Percentiles rank a stretch among this genome's conserved stretches.
Evolutionary conservation across 2,888 invertebrate species (phyloP).

Genomic region (Tipula vernalis): DNA sequence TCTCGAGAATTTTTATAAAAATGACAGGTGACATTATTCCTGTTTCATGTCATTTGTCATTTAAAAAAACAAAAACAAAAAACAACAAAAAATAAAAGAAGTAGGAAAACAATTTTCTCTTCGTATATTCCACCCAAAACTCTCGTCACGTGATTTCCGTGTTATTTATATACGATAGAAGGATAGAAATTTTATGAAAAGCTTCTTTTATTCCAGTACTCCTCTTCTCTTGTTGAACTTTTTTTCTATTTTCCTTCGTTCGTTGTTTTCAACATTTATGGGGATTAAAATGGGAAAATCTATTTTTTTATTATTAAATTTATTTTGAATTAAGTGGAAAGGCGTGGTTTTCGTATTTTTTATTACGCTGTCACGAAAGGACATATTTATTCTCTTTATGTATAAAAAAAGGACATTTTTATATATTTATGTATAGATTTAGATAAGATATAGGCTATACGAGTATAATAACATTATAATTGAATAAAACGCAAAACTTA

Average conservation of each 20-base stretch:
- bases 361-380: background rate
- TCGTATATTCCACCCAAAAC: background rate
- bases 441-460: background rate
- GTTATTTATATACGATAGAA: background rate
- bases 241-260: background rate
- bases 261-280: background rate
- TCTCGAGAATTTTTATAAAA: background rate
- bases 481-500: background rate
- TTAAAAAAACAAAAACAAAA: background rate
- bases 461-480: background rate
- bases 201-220: background rate
- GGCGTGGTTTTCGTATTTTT: background rate
- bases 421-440: background rate
- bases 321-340: background rate
- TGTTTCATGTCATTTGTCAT: background rate
- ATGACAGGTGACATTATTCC: background rate
- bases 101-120: background rate
- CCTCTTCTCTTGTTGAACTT: background rate
- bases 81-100: background rate
- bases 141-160: background rate
- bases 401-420: background rate
- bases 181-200: background rate
- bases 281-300: background rate
- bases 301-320: background rate
- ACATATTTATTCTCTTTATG: background rate